Evolutionary conservation across 1,140 invertebrate species (phyloP).

Genomic region (Lepidotrigona ventralis): DNA sequence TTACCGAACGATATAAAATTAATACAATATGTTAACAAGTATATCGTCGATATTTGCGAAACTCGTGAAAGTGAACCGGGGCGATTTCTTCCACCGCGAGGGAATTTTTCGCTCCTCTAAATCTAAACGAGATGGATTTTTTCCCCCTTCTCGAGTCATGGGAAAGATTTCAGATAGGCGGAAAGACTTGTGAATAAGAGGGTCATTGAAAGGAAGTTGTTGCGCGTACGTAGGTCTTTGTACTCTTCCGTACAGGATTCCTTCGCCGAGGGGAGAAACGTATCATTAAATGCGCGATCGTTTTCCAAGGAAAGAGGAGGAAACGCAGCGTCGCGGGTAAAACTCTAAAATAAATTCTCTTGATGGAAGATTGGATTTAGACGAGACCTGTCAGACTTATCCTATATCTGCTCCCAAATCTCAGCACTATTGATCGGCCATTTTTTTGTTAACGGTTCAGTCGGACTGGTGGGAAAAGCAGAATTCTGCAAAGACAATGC

Average conservation of each 20-base stretch:
- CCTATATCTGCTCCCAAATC: too few relatives aligned
- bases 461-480: too few relatives aligned
- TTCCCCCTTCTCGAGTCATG: not conserved
- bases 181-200: not conserved
- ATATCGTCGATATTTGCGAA: constrained; percentile 7
- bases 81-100: not conserved
- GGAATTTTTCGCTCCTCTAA: not conserved
- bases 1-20: too few relatives aligned
- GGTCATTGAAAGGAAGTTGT: constrained; percentile 6
- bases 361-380: too few relatives aligned
- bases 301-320: not conserved
- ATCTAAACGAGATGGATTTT: not conserved
- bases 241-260: not conserved
- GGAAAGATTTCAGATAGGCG: not conserved
- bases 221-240: not conserved
- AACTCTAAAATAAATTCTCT: too few relatives aligned
- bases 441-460: too few relatives aligned
- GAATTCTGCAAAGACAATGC: too few relatives aligned
- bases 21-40: not conserved
- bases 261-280: not conserved
- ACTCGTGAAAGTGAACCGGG: not conserved
- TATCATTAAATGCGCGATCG: not conserved
- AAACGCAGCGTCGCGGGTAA: not conserved
- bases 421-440: too few relatives aligned
- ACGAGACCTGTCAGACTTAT: too few relatives aligned